Evolutionary conservation across 2,888 invertebrate genomes (phyloP).

Genomic region (Meteorus colon): DNA sequence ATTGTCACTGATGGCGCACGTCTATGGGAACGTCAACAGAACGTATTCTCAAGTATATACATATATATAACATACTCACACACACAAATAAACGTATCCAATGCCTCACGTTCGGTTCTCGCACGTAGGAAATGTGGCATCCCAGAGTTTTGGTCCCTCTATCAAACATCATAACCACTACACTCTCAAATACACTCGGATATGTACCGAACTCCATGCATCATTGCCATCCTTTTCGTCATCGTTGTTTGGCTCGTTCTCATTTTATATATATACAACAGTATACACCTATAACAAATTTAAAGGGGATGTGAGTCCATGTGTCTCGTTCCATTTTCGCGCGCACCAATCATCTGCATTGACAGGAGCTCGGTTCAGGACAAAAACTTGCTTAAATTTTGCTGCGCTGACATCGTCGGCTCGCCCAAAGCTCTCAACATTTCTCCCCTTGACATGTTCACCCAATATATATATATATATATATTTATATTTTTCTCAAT

Average conservation of each 20-base stretch:
- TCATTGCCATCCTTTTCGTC: conserved; percentile 53
- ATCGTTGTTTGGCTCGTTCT: background rate
- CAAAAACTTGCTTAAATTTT: conserved; percentile 69
- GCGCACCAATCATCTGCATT: conserved; percentile 68
- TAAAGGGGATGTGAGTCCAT: conserved; percentile 39
- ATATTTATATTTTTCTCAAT: conserved; percentile 1
- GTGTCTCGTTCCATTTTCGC: conserved; percentile 66
- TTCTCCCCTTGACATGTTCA: conserved; percentile 29
- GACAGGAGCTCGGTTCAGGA: conserved; percentile 61
- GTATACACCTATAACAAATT: conserved; percentile 42
- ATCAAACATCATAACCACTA: conserved; percentile 4
- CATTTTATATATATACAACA: conserved; percentile 19
- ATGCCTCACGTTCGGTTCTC: background rate
- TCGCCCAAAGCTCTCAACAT: conserved; percentile 34
- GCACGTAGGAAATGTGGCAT: conserved; percentile 44
- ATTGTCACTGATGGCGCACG: conserved; percentile 18
- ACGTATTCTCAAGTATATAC: background rate
- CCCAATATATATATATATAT: background rate
- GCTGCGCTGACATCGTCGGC: conserved; percentile 53
- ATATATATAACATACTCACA: background rate
- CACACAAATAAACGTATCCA: background rate
- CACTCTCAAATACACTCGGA: conserved; percentile 13
- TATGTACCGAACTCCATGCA: conserved; percentile 54
- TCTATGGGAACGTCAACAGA: conserved; percentile 27
- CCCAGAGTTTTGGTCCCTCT: conserved; percentile 8